Conservation (phyloP, 1,140 invertebrate species). For the Drosophila pseudoananassae region DNA sequence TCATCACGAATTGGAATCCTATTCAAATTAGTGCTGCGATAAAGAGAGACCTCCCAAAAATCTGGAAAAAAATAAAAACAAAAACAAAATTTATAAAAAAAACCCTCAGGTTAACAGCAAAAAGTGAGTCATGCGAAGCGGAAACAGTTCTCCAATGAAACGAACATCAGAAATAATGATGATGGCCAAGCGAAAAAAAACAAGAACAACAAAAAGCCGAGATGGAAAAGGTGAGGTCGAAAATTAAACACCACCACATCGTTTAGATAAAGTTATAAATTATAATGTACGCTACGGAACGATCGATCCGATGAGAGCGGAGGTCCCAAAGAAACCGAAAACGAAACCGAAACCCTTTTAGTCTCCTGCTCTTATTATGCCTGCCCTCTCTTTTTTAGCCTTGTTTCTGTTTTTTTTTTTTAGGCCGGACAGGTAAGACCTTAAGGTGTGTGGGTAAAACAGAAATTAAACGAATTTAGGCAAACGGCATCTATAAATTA, state of each 20-base stretch:
- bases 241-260: conserved; percentile 83
- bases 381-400: not conserved
- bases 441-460: conserved; percentile 39
- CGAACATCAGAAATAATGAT: conserved; percentile 43
- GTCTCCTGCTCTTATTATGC: conserved; percentile 1
- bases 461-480: conserved; percentile 82
- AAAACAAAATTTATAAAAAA: conserved; percentile 9
- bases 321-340: conserved; percentile 39
- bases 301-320: conserved; percentile 63
- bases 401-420: not conserved
- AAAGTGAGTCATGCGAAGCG: conserved; percentile 75
- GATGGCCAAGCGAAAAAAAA: conserved; percentile 32
- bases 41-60: conserved; percentile 55
- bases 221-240: conserved; percentile 81
- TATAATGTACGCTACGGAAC: conserved; percentile 76
- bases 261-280: conserved; percentile 83
- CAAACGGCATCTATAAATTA: conserved; percentile 83
- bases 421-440: conserved; percentile 17
- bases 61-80: conserved; percentile 3
- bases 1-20: conserved; percentile 64
- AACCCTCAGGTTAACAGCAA: conserved; percentile 28
- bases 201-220: conserved; percentile 46
- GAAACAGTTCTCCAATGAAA: conserved; percentile 74
- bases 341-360: conserved; percentile 58
- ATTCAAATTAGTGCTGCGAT: conserved; percentile 75